A percentile compares a stretch with the other conserved stretches of the same genome.
Conservation (phyloP, 2,888 invertebrate genomes). For the Parascotia fuliginaria region DNA sequence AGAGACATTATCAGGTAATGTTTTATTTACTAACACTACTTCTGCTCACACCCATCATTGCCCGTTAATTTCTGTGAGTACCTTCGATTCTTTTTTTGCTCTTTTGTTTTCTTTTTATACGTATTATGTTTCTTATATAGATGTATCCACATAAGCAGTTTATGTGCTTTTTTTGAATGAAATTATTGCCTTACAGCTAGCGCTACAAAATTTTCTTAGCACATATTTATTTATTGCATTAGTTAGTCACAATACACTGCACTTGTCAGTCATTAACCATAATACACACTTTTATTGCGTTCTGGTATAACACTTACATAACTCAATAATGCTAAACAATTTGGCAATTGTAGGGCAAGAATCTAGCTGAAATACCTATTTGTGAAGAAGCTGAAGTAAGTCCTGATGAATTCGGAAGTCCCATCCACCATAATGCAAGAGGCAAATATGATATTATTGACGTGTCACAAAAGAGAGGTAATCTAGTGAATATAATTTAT, state of each 20-base stretch:
- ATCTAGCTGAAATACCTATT: constrained; percentile 87
- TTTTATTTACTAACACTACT: constrained; percentile 51
- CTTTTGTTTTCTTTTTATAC: constrained; percentile 40
- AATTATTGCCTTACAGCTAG: constrained; percentile 17
- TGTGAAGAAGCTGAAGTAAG: constrained; percentile 88
- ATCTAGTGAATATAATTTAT: neutral
- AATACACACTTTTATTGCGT: constrained; percentile 8
- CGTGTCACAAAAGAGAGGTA: constrained; percentile 87
- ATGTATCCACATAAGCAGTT: neutral
- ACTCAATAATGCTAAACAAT: constrained; percentile 4
- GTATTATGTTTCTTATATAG: constrained; percentile 24
- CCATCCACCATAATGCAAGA: constrained; percentile 71
- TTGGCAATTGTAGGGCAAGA: constrained; percentile 76
- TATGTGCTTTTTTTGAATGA: constrained; percentile 25
- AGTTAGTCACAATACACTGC: constrained; percentile 27
- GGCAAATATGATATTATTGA: constrained; percentile 80
- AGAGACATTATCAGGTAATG: constrained; percentile 86
- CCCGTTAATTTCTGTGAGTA: constrained; percentile 81
- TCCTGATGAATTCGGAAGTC: constrained; percentile 86
- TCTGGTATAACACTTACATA: neutral
- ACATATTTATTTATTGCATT: constrained; percentile 30
- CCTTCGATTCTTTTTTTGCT: constrained; percentile 68
- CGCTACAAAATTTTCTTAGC: constrained; percentile 33
- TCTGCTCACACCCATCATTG: constrained; percentile 68
- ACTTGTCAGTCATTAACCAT: constrained; percentile 42